A percentile compares a stretch with the other conserved stretches of the same genome.
These are phyloP conservation scores for Clanis bilineata DNA, from an alignment of 2,888 invertebrate genomes.

Conservation along the genomic window DNA sequence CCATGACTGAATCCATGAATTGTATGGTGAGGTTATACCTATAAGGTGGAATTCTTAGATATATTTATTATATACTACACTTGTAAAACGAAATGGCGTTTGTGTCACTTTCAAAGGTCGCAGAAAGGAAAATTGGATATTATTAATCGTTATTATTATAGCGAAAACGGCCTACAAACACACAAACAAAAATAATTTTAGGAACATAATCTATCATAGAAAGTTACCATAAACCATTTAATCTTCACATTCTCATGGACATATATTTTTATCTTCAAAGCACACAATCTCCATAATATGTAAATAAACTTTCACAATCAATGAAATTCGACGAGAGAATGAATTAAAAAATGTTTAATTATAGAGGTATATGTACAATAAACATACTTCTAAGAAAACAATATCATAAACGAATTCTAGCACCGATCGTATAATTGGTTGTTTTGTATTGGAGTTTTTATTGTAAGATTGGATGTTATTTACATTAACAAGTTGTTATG, in stretches of 20 bases:
- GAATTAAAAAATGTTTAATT: background rate
- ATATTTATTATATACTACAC: background rate
- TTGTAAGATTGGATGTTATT: slow-evolving; percentile 17
- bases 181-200: background rate
- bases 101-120: background rate
- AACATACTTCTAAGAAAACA: background rate
- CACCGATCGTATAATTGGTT: too few species aligned
- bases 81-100: background rate
- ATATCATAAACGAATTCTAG: background rate
- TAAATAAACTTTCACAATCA: slow-evolving; percentile 14
- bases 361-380: too few species aligned
- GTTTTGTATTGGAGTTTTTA: background rate
- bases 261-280: background rate
- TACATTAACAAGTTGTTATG: slow-evolving; percentile 25
- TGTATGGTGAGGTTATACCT: background rate
- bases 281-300: slow-evolving; percentile 14
- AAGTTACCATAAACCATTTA: slow-evolving; percentile 5
- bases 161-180: slow-evolving; percentile 8
- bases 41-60: too few species aligned
- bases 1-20: too few species aligned
- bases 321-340: background rate
- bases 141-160: background rate
- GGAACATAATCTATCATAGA: slow-evolving; percentile 5
- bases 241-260: background rate
- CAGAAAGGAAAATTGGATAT: background rate